Base-by-base conservation (phyloP, 1,140 invertebrate species). In the Tribolium madens region DNA sequence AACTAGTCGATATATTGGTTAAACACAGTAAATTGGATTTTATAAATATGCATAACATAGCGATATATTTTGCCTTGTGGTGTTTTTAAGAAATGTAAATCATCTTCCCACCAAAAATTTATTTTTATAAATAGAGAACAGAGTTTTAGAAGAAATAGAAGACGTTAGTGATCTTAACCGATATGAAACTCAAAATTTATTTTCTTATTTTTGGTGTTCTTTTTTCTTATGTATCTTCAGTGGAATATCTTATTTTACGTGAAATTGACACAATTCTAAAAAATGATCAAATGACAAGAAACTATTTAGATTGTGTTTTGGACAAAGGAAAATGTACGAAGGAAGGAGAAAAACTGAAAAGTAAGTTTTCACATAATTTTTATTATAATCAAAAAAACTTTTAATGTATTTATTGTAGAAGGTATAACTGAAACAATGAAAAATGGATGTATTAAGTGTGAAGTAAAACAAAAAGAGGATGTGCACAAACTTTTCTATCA, bases 271-370 rank as follows among this genome's bases (percentile, higher is more conserved):
- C 91, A 77, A 91, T 94, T 60, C 81, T 94, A 0, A 83, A 85
- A 0, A 93, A 90, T 64, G 88, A 91, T 0, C 87, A 92, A 17
- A 84, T 94, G 21, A 84, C 93, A 3, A 84, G 82, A 0, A 90
- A 88, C 47, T 93, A 94, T 78, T 82, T 87, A 5, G 89, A 92
- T 64, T 94, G 93, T 82, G 76, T 94, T 0, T 73, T 93, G 76
- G 90, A 91, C 0, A 86, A 87, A 46, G 91, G 90, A 6, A 88
- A 87, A 7, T 94, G 93, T 83, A 92, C 90, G 6, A 84, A 91
- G 7, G 92, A 94, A 53, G 92, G 87, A 72, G 86, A 86, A 68
- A 91, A 92, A 85, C 81, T 94, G 0, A 93, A 91, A 87, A 87
- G 92, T 91, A 84, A 86, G 88, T 89, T 10, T 10, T 21, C 1